phyloP scores from a whole-genome alignment of 2,113 vertebrate genomes.

The Drymodes brunneopygia region DNA sequence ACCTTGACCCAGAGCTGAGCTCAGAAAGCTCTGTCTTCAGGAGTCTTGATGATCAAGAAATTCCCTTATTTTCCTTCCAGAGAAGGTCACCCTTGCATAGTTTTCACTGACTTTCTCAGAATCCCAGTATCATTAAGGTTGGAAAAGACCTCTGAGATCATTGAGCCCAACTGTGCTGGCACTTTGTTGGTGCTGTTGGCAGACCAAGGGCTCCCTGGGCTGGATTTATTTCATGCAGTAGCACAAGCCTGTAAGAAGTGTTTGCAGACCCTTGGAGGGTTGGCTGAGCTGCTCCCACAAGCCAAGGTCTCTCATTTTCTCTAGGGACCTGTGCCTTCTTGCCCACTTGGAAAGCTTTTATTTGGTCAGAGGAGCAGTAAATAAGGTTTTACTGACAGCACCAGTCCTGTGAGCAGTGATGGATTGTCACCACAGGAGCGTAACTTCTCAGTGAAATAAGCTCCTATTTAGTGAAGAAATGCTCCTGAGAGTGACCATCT shows the following conservation, averaged over 20 bases:
- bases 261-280: not conserved
- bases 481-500: not conserved
- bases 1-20: not conserved
- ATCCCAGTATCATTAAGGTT: not conserved
- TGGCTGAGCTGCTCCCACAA: not conserved
- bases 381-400: slow-evolving; percentile 16
- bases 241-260: not conserved
- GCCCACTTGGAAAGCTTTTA: slow-evolving; percentile 20
- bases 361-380: slow-evolving; percentile 18
- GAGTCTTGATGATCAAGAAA: not conserved
- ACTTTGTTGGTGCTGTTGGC: not conserved
- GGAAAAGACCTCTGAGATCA: not conserved
- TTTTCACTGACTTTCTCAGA: not conserved
- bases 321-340: not conserved
- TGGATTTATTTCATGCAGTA: not conserved
- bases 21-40: not conserved
- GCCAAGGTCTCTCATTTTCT: not conserved
- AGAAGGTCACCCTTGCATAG: not conserved
- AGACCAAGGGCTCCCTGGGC: not conserved
- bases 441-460: not conserved
- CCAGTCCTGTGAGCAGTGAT: not conserved
- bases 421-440: not conserved
- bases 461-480: not conserved
- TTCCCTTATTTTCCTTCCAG: not conserved
- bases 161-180: not conserved